Evolutionary conservation across 2,113 vertebrate genomes (phyloP).

Genomic region (Poeciliopsis prolifica): DNA sequence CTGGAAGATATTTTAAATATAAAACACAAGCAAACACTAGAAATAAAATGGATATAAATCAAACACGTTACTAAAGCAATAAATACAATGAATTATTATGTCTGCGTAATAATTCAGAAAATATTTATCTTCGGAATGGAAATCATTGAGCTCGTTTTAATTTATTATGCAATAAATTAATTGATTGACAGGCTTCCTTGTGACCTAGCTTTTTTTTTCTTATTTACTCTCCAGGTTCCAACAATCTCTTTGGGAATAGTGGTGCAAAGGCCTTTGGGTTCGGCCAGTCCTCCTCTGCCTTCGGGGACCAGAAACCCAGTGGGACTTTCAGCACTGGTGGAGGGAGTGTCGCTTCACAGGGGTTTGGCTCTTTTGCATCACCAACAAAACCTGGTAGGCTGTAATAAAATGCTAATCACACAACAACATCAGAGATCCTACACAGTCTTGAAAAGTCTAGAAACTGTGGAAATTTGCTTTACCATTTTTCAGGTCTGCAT

Average conservation of each 20-base stretch:
- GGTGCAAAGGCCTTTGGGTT: constrained; percentile 91
- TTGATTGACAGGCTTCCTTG: no score
- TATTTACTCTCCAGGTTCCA: constrained; percentile 74
- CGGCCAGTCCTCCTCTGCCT: constrained; percentile 71
- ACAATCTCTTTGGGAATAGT: constrained; percentile 88
- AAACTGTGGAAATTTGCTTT: neutral
- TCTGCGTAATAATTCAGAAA: no score
- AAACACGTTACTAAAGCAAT: no score
- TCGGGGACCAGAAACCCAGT: constrained; percentile 89
- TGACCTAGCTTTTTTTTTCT: neutral
- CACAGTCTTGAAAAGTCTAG: neutral
- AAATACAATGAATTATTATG: no score
- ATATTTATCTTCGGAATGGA: no score
- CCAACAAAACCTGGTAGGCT: constrained; percentile 87
- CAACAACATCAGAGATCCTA: neutral
- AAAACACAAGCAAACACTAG: no score
- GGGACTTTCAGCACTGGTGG: constrained; percentile 91
- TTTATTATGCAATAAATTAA: no score
- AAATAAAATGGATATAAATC: no score
- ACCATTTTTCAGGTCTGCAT: no score
- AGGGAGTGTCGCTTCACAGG: constrained; percentile 91
- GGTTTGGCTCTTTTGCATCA: constrained; percentile 90
- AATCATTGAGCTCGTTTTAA: no score
- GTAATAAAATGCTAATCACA: no score
- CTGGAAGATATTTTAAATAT: no score